Percentiles rank a stretch among this genome's conserved stretches.
These are phyloP conservation scores for Eumeta japonica DNA, from an alignment of 1,140 invertebrate genomes.

Conservation along the genomic window DNA sequence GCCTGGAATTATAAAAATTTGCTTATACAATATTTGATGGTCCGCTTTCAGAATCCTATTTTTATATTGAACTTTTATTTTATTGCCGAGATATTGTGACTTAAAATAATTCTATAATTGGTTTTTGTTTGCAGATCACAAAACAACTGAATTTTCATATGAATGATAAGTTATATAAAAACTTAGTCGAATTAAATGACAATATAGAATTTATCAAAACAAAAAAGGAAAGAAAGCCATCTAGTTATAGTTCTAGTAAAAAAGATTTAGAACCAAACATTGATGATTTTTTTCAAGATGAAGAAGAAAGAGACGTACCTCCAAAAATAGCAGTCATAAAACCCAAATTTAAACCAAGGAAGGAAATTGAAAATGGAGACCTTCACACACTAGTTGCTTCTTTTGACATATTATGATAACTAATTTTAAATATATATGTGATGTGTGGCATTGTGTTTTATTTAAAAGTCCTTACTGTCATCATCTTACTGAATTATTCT, in stretches of 20 bases:
- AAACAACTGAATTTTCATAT: conserved; percentile 52
- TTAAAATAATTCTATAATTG: too few species aligned
- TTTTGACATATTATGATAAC: conserved; percentile 43
- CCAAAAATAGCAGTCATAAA: conserved; percentile 33
- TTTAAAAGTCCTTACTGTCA: too few species aligned
- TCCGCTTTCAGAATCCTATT: too few species aligned
- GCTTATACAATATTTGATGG: too few species aligned
- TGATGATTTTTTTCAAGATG: conserved; percentile 45
- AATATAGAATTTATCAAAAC: conserved; percentile 23
- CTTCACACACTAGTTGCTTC: conserved; percentile 31
- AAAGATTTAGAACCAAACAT: conserved; percentile 51
- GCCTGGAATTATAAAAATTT: too few species aligned
- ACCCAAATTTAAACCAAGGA: conserved; percentile 34
- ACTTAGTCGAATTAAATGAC: conserved; percentile 50
- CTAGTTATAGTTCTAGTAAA: conserved; percentile 10
- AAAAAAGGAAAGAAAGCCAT: conserved; percentile 23
- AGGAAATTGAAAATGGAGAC: conserved; percentile 26
- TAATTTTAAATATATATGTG: conserved; percentile 3
- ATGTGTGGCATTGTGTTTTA: too few species aligned
- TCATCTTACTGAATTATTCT: too few species aligned
- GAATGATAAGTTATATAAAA: conserved; percentile 50
- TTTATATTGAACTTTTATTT: too few species aligned
- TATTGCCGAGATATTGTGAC: too few species aligned
- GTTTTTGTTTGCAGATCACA: conserved; percentile 36
- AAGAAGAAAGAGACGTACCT: conserved; percentile 28